Evolutionary conservation across 2,113 vertebrate species (phyloP).

Genomic region (Falco punctatus): DNA sequence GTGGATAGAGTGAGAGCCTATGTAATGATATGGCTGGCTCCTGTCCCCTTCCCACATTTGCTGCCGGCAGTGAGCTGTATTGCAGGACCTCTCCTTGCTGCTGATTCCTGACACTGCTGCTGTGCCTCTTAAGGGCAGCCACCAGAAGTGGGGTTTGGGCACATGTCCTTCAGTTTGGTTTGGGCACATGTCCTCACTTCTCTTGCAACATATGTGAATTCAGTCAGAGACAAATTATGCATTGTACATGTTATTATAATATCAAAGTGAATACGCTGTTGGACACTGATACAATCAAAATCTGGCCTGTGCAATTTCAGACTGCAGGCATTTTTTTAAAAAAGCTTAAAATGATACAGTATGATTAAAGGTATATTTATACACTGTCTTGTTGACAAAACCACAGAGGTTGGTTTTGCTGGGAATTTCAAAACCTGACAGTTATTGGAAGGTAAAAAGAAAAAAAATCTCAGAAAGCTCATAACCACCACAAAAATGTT

Average conservation of each 20-base stretch:
- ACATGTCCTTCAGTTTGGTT: background rate
- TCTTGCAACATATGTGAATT: background rate
- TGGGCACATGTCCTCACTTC: background rate
- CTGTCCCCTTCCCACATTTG: background rate
- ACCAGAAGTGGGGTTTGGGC: background rate
- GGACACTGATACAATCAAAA: background rate
- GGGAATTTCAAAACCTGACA: background rate
- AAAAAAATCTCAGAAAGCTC: background rate
- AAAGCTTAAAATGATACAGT: background rate
- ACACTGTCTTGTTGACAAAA: background rate
- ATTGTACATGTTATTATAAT: background rate
- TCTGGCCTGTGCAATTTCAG: background rate
- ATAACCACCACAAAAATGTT: background rate
- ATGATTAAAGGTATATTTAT: background rate
- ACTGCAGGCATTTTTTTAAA: background rate
- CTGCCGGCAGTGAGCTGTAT: background rate
- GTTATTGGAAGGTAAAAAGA: background rate
- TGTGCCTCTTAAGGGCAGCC: background rate
- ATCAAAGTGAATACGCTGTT: background rate
- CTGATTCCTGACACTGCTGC: background rate
- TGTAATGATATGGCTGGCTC: background rate
- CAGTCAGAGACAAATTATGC: background rate
- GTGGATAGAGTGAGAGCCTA: background rate
- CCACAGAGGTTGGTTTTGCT: background rate
- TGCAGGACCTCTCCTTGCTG: accelerated